Evolutionary conservation across 1,140 invertebrate species (phyloP).

Genomic region (Trichonephila clavipes): DNA sequence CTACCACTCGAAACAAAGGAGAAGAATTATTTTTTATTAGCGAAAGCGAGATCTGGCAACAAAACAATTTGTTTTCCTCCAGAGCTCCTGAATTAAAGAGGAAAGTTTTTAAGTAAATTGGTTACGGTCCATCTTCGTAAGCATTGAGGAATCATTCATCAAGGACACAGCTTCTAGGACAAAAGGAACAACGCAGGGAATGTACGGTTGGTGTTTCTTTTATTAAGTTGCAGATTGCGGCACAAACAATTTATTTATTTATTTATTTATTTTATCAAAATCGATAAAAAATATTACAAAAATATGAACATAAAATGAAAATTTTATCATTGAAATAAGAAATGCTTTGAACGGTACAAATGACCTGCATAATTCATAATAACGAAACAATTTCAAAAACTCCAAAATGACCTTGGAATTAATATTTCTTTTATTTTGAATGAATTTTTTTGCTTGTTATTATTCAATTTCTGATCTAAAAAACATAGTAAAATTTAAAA

Average conservation of each 20-base stretch:
- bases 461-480: too few species aligned
- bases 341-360: too few species aligned
- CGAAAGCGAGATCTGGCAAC: slow-evolving; percentile 67
- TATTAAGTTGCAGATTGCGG: background rate
- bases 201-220: background rate
- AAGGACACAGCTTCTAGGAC: background rate
- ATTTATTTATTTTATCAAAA: background rate
- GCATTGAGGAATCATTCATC: slow-evolving; percentile 40
- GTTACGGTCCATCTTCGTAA: slow-evolving; percentile 63
- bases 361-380: too few species aligned
- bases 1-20: slow-evolving; percentile 42
- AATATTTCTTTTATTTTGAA: too few species aligned
- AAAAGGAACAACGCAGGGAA: background rate
- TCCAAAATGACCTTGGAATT: too few species aligned
- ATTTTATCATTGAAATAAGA: too few species aligned
- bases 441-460: too few species aligned
- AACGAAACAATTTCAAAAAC: too few species aligned
- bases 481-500: too few species aligned
- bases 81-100: slow-evolving; percentile 5
- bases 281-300: too few species aligned
- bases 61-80: slow-evolving; percentile 76
- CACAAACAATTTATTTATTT: background rate
- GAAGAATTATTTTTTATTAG: slow-evolving; percentile 76
- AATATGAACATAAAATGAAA: too few species aligned
- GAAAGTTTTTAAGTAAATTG: slow-evolving; percentile 76